phyloP scores from a whole-genome alignment of 1,140 invertebrate genomes.

The Limonius californicus region DNA sequence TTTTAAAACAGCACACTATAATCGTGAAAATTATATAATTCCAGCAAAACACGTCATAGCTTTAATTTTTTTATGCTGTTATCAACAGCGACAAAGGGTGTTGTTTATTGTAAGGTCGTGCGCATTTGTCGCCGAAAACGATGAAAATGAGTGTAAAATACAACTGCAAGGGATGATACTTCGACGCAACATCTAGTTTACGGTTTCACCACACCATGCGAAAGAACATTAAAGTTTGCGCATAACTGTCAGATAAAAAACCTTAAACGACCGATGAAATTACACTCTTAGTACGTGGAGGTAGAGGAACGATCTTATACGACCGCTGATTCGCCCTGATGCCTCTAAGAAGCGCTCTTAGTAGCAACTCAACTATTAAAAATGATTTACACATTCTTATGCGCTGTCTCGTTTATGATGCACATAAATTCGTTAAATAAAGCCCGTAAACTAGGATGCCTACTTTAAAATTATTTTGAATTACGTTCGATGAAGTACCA shows the following conservation, averaged over 20 bases:
- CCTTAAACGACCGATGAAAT: constrained; percentile 27
- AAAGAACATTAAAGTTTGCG: constrained; percentile 29
- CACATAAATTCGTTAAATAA: constrained; percentile 11
- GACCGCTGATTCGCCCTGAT: constrained; percentile 10
- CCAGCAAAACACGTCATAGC: no score
- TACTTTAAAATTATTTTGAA: no score
- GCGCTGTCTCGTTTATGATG: background rate
- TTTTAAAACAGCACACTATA: background rate
- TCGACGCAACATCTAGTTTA: constrained; percentile 18
- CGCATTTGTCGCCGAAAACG: background rate
- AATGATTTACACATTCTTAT: constrained; percentile 13
- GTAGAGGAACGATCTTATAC: constrained; percentile 11
- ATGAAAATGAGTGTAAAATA: constrained; percentile 4
- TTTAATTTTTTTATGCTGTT: no score
- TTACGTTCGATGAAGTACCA: no score
- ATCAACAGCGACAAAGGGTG: no score
- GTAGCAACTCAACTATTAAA: constrained; percentile 11
- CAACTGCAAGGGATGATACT: background rate
- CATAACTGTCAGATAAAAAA: constrained; percentile 31
- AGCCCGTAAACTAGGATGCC: background rate
- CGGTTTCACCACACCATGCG: constrained; percentile 24
- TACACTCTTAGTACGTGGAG: constrained; percentile 21
- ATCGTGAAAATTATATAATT: background rate
- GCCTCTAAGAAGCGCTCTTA: constrained; percentile 6
- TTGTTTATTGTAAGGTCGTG: background rate